Evolutionary conservation across 2,113 vertebrate genomes (phyloP).

Genomic region (Pygoscelis antarcticus): DNA sequence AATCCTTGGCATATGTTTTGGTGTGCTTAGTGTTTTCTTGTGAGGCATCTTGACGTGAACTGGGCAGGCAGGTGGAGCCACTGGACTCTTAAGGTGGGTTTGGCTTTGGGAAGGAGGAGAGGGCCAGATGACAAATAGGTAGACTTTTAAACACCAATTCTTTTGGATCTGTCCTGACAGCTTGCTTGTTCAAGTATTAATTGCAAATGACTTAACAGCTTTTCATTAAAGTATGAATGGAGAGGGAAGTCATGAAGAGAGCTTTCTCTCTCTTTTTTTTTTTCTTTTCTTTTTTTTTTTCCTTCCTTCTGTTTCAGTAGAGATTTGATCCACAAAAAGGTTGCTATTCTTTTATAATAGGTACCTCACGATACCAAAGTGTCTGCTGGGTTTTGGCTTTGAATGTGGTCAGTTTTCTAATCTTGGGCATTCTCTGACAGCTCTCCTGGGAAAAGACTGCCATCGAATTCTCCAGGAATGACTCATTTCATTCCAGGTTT

Average conservation of each 20-base stretch:
- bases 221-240: background rate
- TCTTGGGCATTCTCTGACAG: constrained; percentile 49
- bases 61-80: background rate
- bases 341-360: background rate
- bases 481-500: constrained; percentile 62
- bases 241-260: background rate
- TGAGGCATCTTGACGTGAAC: background rate
- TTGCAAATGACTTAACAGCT: background rate
- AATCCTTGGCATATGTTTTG: background rate
- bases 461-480: constrained; percentile 58
- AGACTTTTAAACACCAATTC: background rate
- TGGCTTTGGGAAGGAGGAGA: background rate
- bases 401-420: constrained; percentile 49
- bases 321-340: background rate
- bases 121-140: background rate
- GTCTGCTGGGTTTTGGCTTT: background rate
- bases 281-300: background rate
- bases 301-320: background rate
- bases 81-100: background rate
- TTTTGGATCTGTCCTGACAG: background rate
- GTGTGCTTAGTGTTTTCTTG: background rate
- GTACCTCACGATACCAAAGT: background rate
- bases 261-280: background rate
- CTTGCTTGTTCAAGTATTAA: background rate
- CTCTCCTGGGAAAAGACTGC: constrained; percentile 17